Evolutionary conservation across 53 echinoderm and acorn worm genomes (phyloP).

Genomic region (Glandiceps talaboti): DNA sequence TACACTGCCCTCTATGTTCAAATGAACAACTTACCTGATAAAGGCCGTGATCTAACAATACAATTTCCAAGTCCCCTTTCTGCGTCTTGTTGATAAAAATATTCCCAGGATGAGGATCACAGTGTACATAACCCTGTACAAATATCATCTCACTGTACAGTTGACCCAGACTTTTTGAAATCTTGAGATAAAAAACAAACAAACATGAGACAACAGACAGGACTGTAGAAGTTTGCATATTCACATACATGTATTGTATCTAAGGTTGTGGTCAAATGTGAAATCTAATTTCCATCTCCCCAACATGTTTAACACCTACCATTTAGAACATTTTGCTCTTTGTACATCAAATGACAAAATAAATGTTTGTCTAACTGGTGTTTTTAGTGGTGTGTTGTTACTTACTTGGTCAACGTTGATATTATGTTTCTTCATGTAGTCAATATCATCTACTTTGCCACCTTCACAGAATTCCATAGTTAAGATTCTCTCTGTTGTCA

Average conservation of each 20-base stretch:
- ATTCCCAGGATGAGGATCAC: constrained; percentile 97
- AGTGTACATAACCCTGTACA: constrained; percentile 93
- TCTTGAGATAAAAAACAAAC: constrained; percentile 23
- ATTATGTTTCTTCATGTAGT: constrained; percentile 71
- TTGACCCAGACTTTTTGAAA: constrained; percentile 70
- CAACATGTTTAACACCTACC: too few relatives aligned
- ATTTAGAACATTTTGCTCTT: too few relatives aligned
- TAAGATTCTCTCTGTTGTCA: constrained; percentile 65
- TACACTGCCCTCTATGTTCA: too few relatives aligned
- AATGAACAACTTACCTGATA: constrained; percentile 90
- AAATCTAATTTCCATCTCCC: too few relatives aligned
- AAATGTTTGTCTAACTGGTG: too few relatives aligned
- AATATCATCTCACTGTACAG: constrained; percentile 99
- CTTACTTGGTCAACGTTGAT: constrained; percentile 78
- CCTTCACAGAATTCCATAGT: constrained; percentile 91
- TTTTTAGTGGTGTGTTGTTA: too few relatives aligned
- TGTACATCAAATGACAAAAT: too few relatives aligned
- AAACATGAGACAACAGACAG: not conserved
- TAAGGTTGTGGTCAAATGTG: too few relatives aligned
- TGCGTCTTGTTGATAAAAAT: constrained; percentile 44
- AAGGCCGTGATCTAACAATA: constrained; percentile 88
- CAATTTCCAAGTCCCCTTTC: constrained; percentile 52
- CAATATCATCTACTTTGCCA: constrained; percentile 66
- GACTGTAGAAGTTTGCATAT: not conserved
- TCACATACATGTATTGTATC: too few relatives aligned